Percentiles rank a stretch among this genome's conserved stretches.
Conservation (phyloP, 2,113 vertebrate species). For the Archocentrus centrarchus region DNA sequence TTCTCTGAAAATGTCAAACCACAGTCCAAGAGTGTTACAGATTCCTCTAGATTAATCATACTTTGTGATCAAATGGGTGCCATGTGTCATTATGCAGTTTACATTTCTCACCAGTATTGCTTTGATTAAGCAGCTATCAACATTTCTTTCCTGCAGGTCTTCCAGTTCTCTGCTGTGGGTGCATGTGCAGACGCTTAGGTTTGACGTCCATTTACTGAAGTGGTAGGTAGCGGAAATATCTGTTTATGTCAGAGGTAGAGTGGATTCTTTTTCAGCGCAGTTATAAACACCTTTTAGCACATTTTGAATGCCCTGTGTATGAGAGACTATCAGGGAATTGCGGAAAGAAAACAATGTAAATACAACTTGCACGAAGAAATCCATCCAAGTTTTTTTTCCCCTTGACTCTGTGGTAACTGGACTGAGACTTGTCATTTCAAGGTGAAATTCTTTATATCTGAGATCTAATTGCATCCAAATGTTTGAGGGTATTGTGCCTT, state of each 20-base stretch:
- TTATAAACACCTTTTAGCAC: slow-evolving; percentile 63
- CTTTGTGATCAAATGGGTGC: slow-evolving; percentile 53
- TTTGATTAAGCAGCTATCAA: slow-evolving; percentile 25
- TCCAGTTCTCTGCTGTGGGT: neutral
- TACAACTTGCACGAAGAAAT: neutral
- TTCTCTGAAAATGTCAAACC: slow-evolving; percentile 55
- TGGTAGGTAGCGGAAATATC: slow-evolving; percentile 62
- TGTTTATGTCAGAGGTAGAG: slow-evolving; percentile 66
- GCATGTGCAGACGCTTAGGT: slow-evolving; percentile 13
- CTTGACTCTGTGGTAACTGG: neutral
- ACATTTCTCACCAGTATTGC: slow-evolving; percentile 22
- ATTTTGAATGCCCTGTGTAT: neutral
- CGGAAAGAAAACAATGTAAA: slow-evolving; percentile 28
- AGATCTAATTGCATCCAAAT: slow-evolving; percentile 35
- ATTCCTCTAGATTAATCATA: slow-evolving; percentile 43
- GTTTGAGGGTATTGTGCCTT: slow-evolving; percentile 7
- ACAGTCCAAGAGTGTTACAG: neutral
- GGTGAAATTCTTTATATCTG: slow-evolving; percentile 5
- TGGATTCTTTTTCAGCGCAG: slow-evolving; percentile 40
- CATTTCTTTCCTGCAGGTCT: slow-evolving; percentile 17
- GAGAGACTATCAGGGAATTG: slow-evolving; percentile 21
- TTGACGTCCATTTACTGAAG: slow-evolving; percentile 35
- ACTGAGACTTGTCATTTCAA: slow-evolving; percentile 15
- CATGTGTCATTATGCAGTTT: slow-evolving; percentile 45
- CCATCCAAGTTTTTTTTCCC: neutral